Percentiles rank a stretch among this genome's conserved stretches.
Conservation (phyloP, 2,113 vertebrate genomes). For the Rattus norvegicus region DNA sequence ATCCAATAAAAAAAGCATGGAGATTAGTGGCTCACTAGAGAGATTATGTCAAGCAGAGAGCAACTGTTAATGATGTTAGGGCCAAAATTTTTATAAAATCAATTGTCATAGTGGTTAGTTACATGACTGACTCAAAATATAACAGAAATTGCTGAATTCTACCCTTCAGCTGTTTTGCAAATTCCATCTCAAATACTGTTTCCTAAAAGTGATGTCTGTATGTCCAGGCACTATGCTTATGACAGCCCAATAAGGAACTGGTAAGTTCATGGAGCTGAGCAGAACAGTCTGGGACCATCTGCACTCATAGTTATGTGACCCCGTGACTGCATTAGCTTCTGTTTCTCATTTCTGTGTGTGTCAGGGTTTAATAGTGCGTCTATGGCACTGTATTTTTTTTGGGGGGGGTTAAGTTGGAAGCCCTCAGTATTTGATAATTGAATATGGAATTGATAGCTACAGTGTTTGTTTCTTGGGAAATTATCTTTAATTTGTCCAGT, state of each 20-base stretch:
- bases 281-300: neutral
- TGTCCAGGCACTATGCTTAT: neutral
- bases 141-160: neutral
- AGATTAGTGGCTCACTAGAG: neutral
- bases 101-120: neutral
- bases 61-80: neutral
- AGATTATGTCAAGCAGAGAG: neutral
- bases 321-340: neutral
- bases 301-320: no score
- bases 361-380: neutral
- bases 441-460: neutral
- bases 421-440: neutral
- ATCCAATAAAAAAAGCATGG: neutral
- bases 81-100: neutral
- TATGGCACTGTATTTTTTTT: neutral
- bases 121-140: neutral
- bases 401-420: neutral
- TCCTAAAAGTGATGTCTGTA: neutral
- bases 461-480: conserved; percentile 41
- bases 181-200: neutral
- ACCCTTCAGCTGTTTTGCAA: neutral
- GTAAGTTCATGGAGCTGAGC: neutral
- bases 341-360: neutral
- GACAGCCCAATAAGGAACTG: neutral
- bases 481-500: neutral